Base-by-base conservation (phyloP, 1,140 invertebrate genomes). In the Drosophila lacertosa region DNA sequence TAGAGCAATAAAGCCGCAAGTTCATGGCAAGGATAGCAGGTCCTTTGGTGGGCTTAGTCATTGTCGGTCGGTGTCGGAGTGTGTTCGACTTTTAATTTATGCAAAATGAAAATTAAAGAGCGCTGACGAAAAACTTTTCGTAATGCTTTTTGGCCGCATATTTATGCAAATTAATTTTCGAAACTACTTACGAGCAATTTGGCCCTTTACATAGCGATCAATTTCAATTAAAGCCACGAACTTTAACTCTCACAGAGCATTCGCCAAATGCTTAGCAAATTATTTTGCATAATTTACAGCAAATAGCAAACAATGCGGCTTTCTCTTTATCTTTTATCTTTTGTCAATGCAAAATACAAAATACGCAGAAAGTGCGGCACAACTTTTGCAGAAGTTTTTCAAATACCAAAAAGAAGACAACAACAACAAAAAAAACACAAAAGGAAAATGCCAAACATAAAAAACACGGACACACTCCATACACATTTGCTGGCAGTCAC, bases 21-120 rank as follows among this genome's bases (percentile, higher is more conserved):
- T 81, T 86, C 77, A 86, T 86, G 45, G 67, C 44, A 64, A 29
- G 40, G 15, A 54, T 63, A 47, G 74, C 45, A 9, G 50, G 66
- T 63, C 47, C 63, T 57, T 32, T 51, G 45, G 37, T 53, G 65
- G 68, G 54, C 81, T 71, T 74, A 81, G 77, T 86, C 81, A 86
- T 60, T 64, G 70, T 47, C 65, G 22, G 26, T n/a, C n/a, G n/a
- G n/a, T n/a, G n/a, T n/a, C n/a, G n/a, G n/a, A n/a, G n/a, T 24
- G 35, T 24, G 39, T 77, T 54, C 51, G 51, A 13, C 51, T 26
- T 67, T 76, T 86, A 88, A 86, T 86, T 88, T 86, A 88, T 86
- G 82, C 82, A 84, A 86, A 86, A 81, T 81, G 82, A 70, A 77
- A 86, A 86, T 86, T 86, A 86, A 86, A 88, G 81, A 86, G 79